phyloP scores from a whole-genome alignment of 2,113 vertebrate species.

The Neodontobutis hainanensis region DNA sequence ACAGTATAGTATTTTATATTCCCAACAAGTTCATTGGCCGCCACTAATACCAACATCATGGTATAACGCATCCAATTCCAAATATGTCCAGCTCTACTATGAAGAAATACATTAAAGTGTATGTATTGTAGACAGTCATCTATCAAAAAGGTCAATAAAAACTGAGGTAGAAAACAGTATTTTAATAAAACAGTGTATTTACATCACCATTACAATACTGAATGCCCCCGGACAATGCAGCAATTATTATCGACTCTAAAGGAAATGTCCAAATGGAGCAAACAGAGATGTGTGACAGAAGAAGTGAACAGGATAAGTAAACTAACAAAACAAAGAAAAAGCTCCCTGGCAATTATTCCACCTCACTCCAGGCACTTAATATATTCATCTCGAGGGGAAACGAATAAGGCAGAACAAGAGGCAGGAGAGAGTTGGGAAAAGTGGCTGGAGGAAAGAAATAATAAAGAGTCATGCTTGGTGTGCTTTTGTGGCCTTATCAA shows the following conservation, averaged over 20 bases:
- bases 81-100: no score
- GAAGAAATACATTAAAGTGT: no score
- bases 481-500: constrained; percentile 54
- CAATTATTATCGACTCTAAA: not conserved
- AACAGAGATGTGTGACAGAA: constrained; percentile 5
- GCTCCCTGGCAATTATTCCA: constrained; percentile 40
- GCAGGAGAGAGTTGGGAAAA: constrained; percentile 1
- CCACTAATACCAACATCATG: no score
- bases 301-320: constrained; percentile 13
- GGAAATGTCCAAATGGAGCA: constrained; percentile 19
- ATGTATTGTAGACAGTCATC: no score
- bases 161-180: no score
- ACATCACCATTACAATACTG: constrained; percentile 21
- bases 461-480: constrained; percentile 46
- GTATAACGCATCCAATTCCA: no score
- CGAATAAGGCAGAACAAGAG: constrained; percentile 26
- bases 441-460: constrained; percentile 39
- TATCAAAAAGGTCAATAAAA: no score
- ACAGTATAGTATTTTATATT: no score
- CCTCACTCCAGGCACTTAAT: constrained; percentile 38
- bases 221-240: constrained; percentile 34
- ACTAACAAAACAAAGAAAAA: constrained; percentile 29
- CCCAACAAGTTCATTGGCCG: no score
- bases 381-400: constrained; percentile 37
- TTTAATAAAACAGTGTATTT: not conserved